Evolutionary conservation across 2,113 vertebrate genomes (phyloP), one percentile per base, ranked within the genome.

Genomic region (Pitta sordida): DNA sequence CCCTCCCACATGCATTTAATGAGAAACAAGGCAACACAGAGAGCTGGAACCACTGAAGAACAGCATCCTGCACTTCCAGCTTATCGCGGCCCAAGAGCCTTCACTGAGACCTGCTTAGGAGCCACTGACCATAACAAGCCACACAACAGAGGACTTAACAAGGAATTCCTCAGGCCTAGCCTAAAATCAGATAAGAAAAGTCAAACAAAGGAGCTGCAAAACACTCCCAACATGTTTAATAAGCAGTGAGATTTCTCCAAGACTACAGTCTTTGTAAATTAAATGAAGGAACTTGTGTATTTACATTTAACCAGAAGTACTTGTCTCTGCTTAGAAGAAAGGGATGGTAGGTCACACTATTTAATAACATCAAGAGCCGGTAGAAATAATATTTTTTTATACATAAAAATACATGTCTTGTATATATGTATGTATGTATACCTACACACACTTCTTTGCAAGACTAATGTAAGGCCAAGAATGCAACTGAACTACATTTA

Each of bases 201-300:
- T 81, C 44, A 90, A 90, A 86, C 64, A 91, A 88, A 89, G 52
- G 36, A 87, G 22, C 70, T 91, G 87, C 58, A 83, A 84, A 92
- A 56, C 65, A 39, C 53, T 93, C 53, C 53, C 53, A 69, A n/a
- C 4, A 3, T 9, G 13, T 73, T 89, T 91, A 87, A 73, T 65
- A 87, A 68, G 51, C 58, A 68, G 15, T 9, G 16, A 90, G 58
- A 84, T 71, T 84, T 82, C 30, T 70, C n/a, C 14, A 63, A 75
- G 65, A 86, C 30, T 37, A 48, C 53, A 52, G 52, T 49, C 74
- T 82, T 91, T 44, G 64, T 84, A 75, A 94, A 68, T 79, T 75
- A 78, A 71, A 83, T 59, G n/a, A 90, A 79, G 44, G 12, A 77
- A 81, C 37, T 60, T 43, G 30, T 19, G 36, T 22, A 64, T 78